These are phyloP conservation scores for Aleadryas rufinucha DNA, from an alignment of 2,113 vertebrate genomes.

Conservation along the genomic window DNA sequence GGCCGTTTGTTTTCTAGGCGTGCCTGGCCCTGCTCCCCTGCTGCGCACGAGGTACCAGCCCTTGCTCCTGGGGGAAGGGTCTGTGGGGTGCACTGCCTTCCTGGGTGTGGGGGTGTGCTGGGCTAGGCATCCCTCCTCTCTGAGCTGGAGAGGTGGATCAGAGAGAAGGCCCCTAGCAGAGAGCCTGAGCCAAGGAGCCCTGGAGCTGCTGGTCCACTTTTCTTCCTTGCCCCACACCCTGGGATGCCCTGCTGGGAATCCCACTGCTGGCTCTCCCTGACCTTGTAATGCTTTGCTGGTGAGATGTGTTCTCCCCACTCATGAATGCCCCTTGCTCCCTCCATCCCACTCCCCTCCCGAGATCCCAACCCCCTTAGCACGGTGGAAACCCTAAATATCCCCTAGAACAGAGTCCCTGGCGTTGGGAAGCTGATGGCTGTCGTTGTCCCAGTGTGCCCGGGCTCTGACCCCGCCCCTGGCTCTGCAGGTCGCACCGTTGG, in stretches of 20 bases:
- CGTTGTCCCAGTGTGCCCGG: fast-evolving
- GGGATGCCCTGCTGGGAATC: neutral
- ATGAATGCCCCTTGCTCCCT: neutral
- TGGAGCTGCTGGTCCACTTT: neutral
- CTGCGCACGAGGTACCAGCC: slow-evolving; percentile 81
- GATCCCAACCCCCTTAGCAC: neutral
- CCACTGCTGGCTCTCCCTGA: neutral
- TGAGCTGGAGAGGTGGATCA: neutral
- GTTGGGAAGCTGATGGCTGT: neutral
- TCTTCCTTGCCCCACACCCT: neutral
- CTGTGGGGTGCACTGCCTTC: neutral
- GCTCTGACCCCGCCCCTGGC: neutral
- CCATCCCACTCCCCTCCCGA: neutral
- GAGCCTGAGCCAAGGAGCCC: neutral
- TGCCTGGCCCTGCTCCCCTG: slow-evolving; percentile 91
- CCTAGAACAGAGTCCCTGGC: neutral
- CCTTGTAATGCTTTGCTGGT: neutral
- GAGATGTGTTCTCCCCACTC: neutral
- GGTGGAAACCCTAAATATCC: neutral
- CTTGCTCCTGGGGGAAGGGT: neutral
- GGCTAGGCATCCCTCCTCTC: neutral
- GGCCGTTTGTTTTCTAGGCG: slow-evolving; percentile 70
- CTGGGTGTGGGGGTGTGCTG: neutral
- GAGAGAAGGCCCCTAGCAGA: neutral
- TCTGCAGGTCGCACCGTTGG: slow-evolving; percentile 87